phyloP scores from a whole-genome alignment of 2,888 invertebrate genomes.

The Marronus borbonicus region DNA sequence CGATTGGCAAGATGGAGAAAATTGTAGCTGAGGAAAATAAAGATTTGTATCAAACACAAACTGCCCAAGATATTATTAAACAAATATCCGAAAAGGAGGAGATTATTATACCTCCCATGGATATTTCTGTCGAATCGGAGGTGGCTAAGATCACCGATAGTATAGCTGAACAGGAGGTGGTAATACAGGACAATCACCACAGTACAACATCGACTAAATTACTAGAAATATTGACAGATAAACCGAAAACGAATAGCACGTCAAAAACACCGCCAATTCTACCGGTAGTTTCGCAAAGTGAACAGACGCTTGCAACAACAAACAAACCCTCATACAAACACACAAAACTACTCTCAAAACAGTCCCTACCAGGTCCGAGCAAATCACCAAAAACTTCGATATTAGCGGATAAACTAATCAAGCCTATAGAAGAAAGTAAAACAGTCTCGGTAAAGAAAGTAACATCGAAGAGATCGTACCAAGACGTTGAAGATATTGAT shows the following conservation, averaged over 20 bases:
- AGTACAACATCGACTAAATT: conserved; percentile 73
- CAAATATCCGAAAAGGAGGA: conserved; percentile 33
- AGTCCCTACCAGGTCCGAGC: conserved; percentile 49
- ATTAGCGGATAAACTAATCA: conserved; percentile 67
- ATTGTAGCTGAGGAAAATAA: neutral
- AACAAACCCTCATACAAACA: conserved; percentile 42
- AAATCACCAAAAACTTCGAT: conserved; percentile 64
- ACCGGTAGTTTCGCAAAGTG: conserved; percentile 5
- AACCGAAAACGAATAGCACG: conserved; percentile 63
- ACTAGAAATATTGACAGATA: conserved; percentile 74
- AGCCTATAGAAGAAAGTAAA: conserved; percentile 60
- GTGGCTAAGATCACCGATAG: conserved; percentile 59
- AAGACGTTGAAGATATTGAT: conserved; percentile 68
- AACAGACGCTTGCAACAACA: neutral
- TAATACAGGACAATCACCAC: conserved; percentile 62
- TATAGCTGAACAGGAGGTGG: conserved; percentile 49
- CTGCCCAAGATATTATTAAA: conserved; percentile 9
- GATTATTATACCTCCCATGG: conserved; percentile 31
- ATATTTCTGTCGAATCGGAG: conserved; percentile 61
- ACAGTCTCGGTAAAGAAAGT: conserved; percentile 63
- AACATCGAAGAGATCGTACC: conserved; percentile 61
- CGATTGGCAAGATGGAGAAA: neutral
- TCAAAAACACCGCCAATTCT: conserved; percentile 31
- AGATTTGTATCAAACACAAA: neutral
- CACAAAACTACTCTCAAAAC: conserved; percentile 56